Base-by-base conservation (phyloP, 1,140 invertebrate genomes). In the Adelges cooleyi region DNA sequence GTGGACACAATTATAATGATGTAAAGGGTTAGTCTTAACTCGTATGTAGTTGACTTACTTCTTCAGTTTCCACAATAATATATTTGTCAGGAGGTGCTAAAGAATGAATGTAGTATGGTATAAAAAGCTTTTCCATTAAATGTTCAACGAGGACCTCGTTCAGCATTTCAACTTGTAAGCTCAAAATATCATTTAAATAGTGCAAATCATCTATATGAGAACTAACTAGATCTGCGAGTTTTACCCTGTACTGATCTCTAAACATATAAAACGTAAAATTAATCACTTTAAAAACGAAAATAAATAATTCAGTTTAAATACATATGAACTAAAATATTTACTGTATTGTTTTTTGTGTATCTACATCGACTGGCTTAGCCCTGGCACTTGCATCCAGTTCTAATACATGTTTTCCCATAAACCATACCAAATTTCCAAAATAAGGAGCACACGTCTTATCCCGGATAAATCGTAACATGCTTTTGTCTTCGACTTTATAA, bases 341-440 rank as follows among this genome's bases (percentile, higher is more conserved):
- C 42, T 49, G 44, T 40, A 65, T 36, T 48, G 81, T 86, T 86
- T 80, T 95, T 92, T 95, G 92, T 56, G 89, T 87, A 78, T 95
- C 92, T 73, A 92, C 56, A 62, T 62, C 56, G 33, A 48, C 27
- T 91, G 72, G 56, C 22, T 62, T 62, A 33, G 56, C 42, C 46
- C 92, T 81, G 25, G 98, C 90, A 79, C 95, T 98, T 4, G 83
- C 83, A 76, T 99, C 94, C 52, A 99, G 77, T 76, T 98, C 94
- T 66, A 98, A 79, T 66, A 98, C 94, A 75, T 99, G 95, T 78
- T 95, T 95, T 52, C 95, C 95, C 74, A 99, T 97, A 72, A 98
- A 97, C 92, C 94, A 97, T n/a, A 98, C 94, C 23, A 99, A 80
- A 78, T 98, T 98, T 67, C 92, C 95, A 74, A 98, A 98, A 78